Evolutionary conservation across 2,888 invertebrate genomes (phyloP).

Genomic region (Crepidodera aurea): DNA sequence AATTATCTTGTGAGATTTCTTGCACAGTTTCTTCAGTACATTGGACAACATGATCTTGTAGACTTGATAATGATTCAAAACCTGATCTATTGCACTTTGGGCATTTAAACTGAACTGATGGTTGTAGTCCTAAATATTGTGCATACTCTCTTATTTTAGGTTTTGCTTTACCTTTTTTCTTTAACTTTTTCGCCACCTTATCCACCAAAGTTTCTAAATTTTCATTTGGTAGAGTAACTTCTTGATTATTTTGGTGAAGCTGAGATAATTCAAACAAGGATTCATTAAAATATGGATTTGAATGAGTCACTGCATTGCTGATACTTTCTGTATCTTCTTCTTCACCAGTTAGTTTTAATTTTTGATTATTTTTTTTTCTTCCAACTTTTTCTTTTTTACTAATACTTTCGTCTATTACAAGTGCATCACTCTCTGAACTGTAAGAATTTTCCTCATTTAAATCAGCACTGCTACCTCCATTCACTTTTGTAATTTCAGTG

Average conservation of each 20-base stretch:
- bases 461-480: slow-evolving; percentile 51
- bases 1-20: slow-evolving; percentile 57
- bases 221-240: slow-evolving; percentile 28
- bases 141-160: slow-evolving; percentile 67
- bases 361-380: slow-evolving; percentile 40
- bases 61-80: slow-evolving; percentile 70
- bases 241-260: slow-evolving; percentile 46
- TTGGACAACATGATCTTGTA: slow-evolving; percentile 74
- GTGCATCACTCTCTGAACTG: slow-evolving; percentile 59
- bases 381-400: slow-evolving; percentile 43
- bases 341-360: slow-evolving; percentile 22
- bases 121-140: slow-evolving; percentile 76
- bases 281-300: slow-evolving; percentile 59
- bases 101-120: slow-evolving; percentile 77
- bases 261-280: slow-evolving; percentile 59
- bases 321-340: slow-evolving; percentile 33
- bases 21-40: slow-evolving; percentile 61
- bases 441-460: slow-evolving; percentile 49
- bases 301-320: slow-evolving; percentile 47
- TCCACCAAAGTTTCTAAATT: slow-evolving; percentile 25
- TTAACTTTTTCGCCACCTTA: slow-evolving; percentile 32
- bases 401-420: slow-evolving; percentile 58
- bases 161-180: slow-evolving; percentile 50
- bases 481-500: slow-evolving; percentile 48
- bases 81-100: slow-evolving; percentile 75